Conservation (phyloP, 2,888 invertebrate species). For the Elaeidobius kamerunicus region DNA sequence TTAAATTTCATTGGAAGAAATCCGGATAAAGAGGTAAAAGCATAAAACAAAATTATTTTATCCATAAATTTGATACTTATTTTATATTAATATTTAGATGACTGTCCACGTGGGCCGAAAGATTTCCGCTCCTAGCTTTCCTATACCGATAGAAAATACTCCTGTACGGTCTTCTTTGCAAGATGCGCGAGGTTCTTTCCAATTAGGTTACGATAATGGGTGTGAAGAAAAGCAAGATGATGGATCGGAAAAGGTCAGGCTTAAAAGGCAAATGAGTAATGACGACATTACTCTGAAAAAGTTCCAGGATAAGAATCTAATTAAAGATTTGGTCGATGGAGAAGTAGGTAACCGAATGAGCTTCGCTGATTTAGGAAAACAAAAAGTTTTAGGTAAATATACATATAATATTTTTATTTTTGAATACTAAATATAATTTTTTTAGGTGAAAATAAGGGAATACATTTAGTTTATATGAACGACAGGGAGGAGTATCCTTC, state of each 20-base stretch:
- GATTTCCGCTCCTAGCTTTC: constrained; percentile 55
- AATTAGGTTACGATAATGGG: constrained; percentile 62
- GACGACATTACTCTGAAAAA: constrained; percentile 53
- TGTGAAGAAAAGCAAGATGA: constrained; percentile 62
- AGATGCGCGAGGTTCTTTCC: constrained; percentile 69
- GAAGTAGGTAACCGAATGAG: constrained; percentile 53
- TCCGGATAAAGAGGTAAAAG: constrained; percentile 69
- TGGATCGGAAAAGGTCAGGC: constrained; percentile 55
- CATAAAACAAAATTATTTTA: not conserved
- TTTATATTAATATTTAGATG: constrained; percentile 37
- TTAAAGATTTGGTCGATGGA: constrained; percentile 57
- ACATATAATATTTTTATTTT: too few species aligned
- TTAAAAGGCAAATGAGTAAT: constrained; percentile 60
- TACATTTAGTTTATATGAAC: constrained; percentile 58
- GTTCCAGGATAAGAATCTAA: constrained; percentile 49
- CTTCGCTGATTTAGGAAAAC: constrained; percentile 69
- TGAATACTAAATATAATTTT: not conserved
- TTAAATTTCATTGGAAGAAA: constrained; percentile 80
- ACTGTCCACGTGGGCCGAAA: constrained; percentile 53
- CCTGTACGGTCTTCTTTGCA: constrained; percentile 72
- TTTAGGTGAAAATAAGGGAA: constrained; percentile 52
- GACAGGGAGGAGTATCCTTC: constrained; percentile 53
- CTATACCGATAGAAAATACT: constrained; percentile 54
- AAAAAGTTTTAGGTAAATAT: constrained; percentile 45
- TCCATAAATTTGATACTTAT: too few species aligned